Conservation (phyloP, 2,797 vertebrate species). For the Phrynocephalus guinanensis region DNA sequence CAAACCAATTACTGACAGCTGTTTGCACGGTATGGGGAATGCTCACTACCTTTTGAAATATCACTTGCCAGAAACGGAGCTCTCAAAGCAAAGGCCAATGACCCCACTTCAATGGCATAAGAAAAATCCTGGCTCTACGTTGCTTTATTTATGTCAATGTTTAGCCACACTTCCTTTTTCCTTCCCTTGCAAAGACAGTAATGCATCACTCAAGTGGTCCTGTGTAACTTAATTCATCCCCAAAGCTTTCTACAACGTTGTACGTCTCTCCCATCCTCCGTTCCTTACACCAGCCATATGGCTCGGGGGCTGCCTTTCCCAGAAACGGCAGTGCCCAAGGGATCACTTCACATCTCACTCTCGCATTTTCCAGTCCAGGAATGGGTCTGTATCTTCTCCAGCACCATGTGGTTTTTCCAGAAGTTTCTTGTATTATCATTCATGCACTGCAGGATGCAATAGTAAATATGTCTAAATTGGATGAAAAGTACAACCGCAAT, state of each 20-base stretch:
- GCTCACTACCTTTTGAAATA: background rate
- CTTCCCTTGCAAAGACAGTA: constrained; percentile 8
- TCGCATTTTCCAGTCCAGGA: constrained; percentile 19
- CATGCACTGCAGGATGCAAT: background rate
- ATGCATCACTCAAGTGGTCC: constrained; percentile 20
- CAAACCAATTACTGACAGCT: constrained; percentile 7
- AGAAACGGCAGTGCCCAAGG: constrained; percentile 1
- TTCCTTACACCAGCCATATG: constrained; percentile 19
- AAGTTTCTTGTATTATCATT: constrained; percentile 37
- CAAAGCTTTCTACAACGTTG: constrained; percentile 15
- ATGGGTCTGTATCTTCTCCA: constrained; percentile 29
- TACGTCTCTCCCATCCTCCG: constrained; percentile 7
- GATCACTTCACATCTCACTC: constrained; percentile 29
- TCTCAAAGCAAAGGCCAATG: background rate
- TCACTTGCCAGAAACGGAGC: constrained; percentile 11
- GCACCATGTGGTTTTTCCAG: constrained; percentile 12
- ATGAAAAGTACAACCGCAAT: constrained; percentile 14
- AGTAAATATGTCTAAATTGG: constrained; percentile 32
- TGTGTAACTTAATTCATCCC: constrained; percentile 39
- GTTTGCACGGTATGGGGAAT: background rate
- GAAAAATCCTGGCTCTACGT: constrained; percentile 1
- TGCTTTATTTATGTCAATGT: constrained; percentile 11
- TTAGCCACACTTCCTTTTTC: background rate
- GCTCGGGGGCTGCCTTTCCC: constrained; percentile 17
- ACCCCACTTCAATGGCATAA: constrained; percentile 2